Conservation (phyloP, 2,113 vertebrate genomes). For the Campylomormyrus numenius region DNA sequence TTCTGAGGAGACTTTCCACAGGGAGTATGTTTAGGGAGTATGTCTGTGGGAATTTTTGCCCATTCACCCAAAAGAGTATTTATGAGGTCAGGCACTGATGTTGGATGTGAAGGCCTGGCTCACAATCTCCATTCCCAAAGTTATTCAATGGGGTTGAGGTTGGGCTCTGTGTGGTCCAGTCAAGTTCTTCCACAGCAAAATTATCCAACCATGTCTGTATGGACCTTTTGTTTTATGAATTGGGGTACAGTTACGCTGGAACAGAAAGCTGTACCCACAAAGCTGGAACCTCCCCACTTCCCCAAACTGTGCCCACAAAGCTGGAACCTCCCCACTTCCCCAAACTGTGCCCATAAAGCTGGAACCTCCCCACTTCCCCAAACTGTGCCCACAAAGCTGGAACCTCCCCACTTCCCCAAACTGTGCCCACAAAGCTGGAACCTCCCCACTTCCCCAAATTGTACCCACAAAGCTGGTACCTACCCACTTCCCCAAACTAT, state of each 20-base stretch:
- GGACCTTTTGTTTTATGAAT: neutral
- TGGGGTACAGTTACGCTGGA: neutral
- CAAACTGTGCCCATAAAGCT: too few species aligned
- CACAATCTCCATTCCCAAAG: neutral
- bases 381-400: too few species aligned
- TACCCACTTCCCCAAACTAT: too few species aligned
- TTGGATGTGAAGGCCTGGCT: neutral
- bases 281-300: too few species aligned
- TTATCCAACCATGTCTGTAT: neutral
- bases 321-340: too few species aligned
- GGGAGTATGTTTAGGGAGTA: neutral
- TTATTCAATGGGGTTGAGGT: neutral
- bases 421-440: neutral
- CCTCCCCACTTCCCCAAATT: too few species aligned
- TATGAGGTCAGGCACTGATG: neutral
- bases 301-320: neutral
- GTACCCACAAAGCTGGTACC: too few species aligned
- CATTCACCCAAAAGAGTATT: neutral
- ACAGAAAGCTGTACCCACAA: neutral
- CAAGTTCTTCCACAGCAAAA: neutral
- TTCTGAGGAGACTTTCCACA: neutral
- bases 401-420: too few species aligned
- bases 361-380: too few species aligned
- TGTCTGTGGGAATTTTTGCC: neutral
- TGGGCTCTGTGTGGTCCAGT: neutral